Conservation (phyloP, 2,797 vertebrate species). For the Sebastolobus alascanus region DNA sequence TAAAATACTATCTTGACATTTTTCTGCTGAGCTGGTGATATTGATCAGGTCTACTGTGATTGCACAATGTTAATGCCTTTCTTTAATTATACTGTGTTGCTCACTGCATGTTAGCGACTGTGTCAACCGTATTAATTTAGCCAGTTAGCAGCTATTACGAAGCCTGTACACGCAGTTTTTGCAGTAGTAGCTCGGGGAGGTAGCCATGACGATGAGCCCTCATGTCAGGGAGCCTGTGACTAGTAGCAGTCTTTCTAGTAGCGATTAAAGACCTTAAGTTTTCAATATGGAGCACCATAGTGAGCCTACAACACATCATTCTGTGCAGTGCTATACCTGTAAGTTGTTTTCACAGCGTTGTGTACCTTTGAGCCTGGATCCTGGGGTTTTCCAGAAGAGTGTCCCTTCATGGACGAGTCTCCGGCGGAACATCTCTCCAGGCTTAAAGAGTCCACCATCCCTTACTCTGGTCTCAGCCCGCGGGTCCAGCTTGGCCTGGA, state of each 20-base stretch:
- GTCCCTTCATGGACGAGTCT: conserved; percentile 90
- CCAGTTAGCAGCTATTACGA: background rate
- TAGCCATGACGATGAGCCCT: background rate
- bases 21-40: too few relatives aligned
- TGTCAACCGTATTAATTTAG: background rate
- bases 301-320: background rate
- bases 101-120: background rate
- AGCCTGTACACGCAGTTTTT: background rate
- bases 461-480: conserved; percentile 84
- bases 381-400: conserved; percentile 90
- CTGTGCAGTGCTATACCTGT: background rate
- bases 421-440: conserved; percentile 89
- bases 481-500: conserved; percentile 88
- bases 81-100: background rate
- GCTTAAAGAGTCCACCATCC: conserved; percentile 83
- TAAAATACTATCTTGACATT: too few relatives aligned
- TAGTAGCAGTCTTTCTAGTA: background rate
- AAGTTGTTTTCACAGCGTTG: background rate
- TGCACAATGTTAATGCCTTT: background rate
- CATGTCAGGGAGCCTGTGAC: background rate
- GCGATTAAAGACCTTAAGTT: background rate
- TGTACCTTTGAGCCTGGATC: conserved; percentile 91
- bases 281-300: background rate
- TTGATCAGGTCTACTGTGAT: too few relatives aligned
- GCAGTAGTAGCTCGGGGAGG: background rate